Conservation (phyloP, 30 jellyfish, hydroid and myxozoan genomes). For the Turritopsis dohrnii region DNA sequence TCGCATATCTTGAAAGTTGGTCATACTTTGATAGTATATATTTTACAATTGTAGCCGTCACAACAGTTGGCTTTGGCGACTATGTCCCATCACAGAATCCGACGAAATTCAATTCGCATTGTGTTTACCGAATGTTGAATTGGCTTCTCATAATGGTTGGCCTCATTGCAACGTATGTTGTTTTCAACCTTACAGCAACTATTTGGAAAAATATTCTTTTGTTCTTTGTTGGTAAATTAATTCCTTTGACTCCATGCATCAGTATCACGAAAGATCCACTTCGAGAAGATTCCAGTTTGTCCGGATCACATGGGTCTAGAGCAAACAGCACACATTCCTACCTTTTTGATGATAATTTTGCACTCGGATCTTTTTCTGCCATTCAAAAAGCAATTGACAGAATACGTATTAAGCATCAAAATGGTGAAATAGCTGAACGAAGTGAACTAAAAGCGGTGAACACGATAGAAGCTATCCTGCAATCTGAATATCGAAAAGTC, state of each 20-base stretch:
- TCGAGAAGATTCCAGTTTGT: slow-evolving; percentile 24
- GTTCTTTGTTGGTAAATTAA: not conserved
- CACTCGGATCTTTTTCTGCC: slow-evolving; percentile 86
- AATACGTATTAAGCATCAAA: slow-evolving; percentile 42
- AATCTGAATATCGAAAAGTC: slow-evolving; percentile 47
- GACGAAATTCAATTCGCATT: slow-evolving; percentile 47
- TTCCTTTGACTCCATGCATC: slow-evolving; percentile 42
- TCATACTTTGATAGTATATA: slow-evolving; percentile 68
- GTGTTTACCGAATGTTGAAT: slow-evolving; percentile 52
- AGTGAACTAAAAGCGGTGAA: slow-evolving; percentile 74
- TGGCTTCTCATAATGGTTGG: slow-evolving; percentile 81
- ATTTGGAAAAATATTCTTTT: slow-evolving; percentile 38
- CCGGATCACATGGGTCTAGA: slow-evolving; percentile 33
- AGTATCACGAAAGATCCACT: slow-evolving; percentile 32
- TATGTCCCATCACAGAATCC: slow-evolving; percentile 68
- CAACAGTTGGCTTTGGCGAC: slow-evolving; percentile 91
- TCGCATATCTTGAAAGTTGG: slow-evolving; percentile 65
- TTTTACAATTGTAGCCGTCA: slow-evolving; percentile 71
- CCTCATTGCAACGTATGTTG: slow-evolving; percentile 51
- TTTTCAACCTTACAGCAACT: slow-evolving; percentile 67
- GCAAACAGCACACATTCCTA: slow-evolving; percentile 31
- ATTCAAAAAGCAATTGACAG: slow-evolving; percentile 76
- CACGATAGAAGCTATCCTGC: slow-evolving; percentile 55
- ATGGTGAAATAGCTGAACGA: slow-evolving; percentile 41
- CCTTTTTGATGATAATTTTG: slow-evolving; percentile 46